Conservation (phyloP, 2,888 invertebrate genomes). For the Drosophila nigricruria region DNA sequence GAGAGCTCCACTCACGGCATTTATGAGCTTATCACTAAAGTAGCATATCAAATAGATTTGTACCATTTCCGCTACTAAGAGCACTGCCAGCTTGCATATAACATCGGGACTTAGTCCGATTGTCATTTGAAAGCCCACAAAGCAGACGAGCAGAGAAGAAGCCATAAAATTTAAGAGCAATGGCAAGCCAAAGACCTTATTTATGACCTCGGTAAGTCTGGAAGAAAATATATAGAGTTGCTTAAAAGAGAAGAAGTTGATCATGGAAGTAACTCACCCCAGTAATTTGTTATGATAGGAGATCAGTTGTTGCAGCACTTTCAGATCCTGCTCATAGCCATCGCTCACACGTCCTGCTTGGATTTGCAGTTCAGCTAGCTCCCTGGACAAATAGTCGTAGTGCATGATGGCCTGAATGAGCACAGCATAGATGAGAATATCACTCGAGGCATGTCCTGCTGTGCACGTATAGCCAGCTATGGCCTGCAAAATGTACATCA, state of each 20-base stretch:
- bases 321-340: conserved; percentile 26
- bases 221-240: accelerated
- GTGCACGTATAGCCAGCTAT: conserved; percentile 73
- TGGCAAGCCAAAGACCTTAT: conserved; percentile 79
- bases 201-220: conserved; percentile 68
- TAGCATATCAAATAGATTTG: conserved; percentile 80
- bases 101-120: conserved; percentile 54
- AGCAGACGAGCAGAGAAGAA: conserved; percentile 81
- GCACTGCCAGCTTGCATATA: conserved; percentile 61
- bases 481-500: conserved; percentile 61
- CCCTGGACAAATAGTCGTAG: conserved; percentile 67
- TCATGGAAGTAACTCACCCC: conserved; percentile 19
- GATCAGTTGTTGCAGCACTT: conserved; percentile 32
- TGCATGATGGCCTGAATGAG: conserved; percentile 82
- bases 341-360: background rate
- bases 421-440: conserved; percentile 76
- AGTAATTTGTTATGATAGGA: conserved; percentile 52
- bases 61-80: conserved; percentile 63
- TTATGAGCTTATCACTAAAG: conserved; percentile 72
- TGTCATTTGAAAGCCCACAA: conserved; percentile 81
- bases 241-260: background rate
- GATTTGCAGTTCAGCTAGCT: conserved; percentile 37
- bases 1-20: conserved; percentile 55
- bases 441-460: conserved; percentile 71
- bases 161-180: conserved; percentile 78